Base-by-base conservation (phyloP, 2,797 vertebrate species). In the Tadarida brasiliensis region DNA sequence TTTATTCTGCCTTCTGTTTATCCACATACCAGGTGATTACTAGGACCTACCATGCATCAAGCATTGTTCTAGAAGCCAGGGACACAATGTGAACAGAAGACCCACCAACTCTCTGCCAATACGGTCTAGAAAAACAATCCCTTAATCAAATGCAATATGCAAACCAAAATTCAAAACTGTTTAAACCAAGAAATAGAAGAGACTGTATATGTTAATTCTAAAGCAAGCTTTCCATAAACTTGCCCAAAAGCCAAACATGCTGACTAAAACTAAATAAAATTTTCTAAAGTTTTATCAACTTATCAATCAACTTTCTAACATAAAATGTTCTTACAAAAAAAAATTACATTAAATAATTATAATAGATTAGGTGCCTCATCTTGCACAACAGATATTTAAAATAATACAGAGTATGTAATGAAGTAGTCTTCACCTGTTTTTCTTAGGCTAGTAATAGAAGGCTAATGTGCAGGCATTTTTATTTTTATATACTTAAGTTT, bases 201-300 rank as follows among this genome's bases (percentile, higher is more conserved):
- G 20, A 56, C 5, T 78, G 61, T 17, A 56, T 26, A 56, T 35
- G 14, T 57, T 68, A n/a, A 68, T 44, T 57, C 74, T 80, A 68
- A 90, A 33, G 49, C 35, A 47, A 80, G 28, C 35, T 57, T 33
- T 57, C 26, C 49, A 80, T 68, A 80, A 44, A 56, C 35, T 68
- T 56, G 74, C 74, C 74, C 49, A 78, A 89, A 70, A 44, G 30
- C 49, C 61, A 90, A 67, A 86, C 20, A 78, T 56, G 49, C 49
- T 44, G 3, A 56, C 68, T 68, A 78, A 80, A 68, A 59, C 28
- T 56, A 89, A 51, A 68, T 17, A 57, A 39, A 16, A 39, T 63
- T 5, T 14, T 56, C 49, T 56, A 68, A 44, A 68, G 39, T 9
- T 78, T 78, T 85, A 68, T 56, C 49, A 39, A 68, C 12, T 54